Evolutionary conservation across 53 echinoderm and acorn worm genomes (phyloP).

Genomic region (Echinometra lucunter): DNA sequence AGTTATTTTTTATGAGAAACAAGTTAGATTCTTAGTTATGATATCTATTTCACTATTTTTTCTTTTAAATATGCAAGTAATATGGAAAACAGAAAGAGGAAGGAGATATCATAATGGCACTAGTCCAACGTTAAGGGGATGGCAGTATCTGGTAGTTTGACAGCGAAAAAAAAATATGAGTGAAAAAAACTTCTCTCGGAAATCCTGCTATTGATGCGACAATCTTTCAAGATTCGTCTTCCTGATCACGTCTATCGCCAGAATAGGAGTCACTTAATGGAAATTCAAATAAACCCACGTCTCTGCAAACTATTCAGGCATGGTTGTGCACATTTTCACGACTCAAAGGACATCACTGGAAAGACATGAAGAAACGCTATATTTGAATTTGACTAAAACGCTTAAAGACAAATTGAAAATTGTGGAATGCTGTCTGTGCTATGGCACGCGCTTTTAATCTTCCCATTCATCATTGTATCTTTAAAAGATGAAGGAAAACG

Average conservation of each 20-base stretch:
- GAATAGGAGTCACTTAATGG: constrained; percentile 29
- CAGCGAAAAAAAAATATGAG: not conserved
- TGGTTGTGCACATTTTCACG: not conserved
- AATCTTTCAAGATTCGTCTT: constrained; percentile 47
- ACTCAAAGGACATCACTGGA: constrained; percentile 5
- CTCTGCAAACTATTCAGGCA: constrained; percentile 12
- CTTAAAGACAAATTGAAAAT: constrained; percentile 13
- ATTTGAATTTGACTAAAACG: not conserved
- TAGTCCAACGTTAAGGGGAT: not conserved
- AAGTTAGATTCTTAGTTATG: not conserved
- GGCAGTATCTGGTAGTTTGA: constrained; percentile 40
- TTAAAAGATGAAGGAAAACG: constrained; percentile 60
- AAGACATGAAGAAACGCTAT: not conserved
- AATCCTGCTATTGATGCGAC: constrained; percentile 62
- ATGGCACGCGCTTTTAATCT: constrained; percentile 21
- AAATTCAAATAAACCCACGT: constrained; percentile 50
- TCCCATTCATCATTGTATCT: constrained; percentile 25
- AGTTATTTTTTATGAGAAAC: not conserved
- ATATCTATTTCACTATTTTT: not conserved
- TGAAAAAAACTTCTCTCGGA: constrained; percentile 25
- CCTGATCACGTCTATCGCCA: constrained; percentile 55
- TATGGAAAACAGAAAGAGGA: not conserved
- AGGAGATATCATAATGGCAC: constrained; percentile 11
- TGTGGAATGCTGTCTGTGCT: constrained; percentile 6
- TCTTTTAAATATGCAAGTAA: not conserved